Evolutionary conservation across 2,797 vertebrate genomes (phyloP).

Genomic region (Varecia variegata): DNA sequence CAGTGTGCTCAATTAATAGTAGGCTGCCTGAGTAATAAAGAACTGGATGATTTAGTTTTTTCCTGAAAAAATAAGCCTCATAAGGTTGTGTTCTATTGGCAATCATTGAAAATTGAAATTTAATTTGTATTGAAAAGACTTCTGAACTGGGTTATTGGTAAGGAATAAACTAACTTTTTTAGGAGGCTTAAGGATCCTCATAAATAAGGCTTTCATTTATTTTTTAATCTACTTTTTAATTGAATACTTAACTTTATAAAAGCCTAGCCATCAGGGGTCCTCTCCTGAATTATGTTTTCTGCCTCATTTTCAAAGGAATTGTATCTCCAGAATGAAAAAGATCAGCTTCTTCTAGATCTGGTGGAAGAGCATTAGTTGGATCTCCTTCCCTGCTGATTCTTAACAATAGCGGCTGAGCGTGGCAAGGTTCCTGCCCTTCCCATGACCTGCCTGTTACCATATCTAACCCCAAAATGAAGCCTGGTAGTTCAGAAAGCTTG

Average conservation of each 20-base stretch:
- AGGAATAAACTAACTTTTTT: not conserved
- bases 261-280: not conserved
- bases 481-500: not conserved
- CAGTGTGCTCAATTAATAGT: not conserved
- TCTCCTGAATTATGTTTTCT: not conserved
- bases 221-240: not conserved
- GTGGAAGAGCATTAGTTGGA: not conserved
- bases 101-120: conserved; percentile 17
- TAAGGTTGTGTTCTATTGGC: conserved; percentile 18
- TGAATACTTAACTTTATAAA: not conserved
- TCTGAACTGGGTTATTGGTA: conserved; percentile 18
- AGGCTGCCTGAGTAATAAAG: not conserved
- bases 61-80: not conserved
- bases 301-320: not conserved
- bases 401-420: not conserved
- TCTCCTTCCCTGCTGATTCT: not conserved
- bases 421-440: not conserved
- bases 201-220: not conserved
- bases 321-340: not conserved
- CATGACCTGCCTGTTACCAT: not conserved
- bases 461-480: not conserved
- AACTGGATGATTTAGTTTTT: not conserved
- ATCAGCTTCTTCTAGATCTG: not conserved
- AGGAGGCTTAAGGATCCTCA: not conserved
- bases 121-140: conserved; percentile 22